These are phyloP conservation scores for Eclectus roratus DNA, from an alignment of 2,113 vertebrate species.

Conservation along the genomic window DNA sequence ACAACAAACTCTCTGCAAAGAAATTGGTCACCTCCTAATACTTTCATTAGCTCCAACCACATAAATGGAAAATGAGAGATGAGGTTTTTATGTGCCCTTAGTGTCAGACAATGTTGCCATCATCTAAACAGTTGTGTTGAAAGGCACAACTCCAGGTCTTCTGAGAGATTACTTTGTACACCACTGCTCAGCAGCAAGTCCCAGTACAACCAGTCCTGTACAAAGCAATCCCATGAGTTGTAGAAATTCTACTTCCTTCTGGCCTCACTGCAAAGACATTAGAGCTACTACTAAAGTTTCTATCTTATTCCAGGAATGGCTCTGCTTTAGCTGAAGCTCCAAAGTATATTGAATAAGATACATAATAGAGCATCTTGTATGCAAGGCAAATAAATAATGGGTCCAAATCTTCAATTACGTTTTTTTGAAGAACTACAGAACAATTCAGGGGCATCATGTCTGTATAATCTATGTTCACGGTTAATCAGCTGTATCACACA, in stretches of 20 bases:
- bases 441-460: neutral
- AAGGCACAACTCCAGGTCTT: neutral
- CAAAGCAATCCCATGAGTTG: accelerated
- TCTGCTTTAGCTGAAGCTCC: neutral
- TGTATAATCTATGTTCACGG: neutral
- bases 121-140: neutral
- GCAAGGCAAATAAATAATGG: neutral
- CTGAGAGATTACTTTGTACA: neutral
- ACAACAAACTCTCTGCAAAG: neutral
- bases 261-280: neutral
- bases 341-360: neutral
- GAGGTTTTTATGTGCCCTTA: neutral
- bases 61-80: neutral
- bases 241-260: neutral
- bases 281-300: neutral
- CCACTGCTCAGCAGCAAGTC: neutral
- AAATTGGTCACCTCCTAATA: neutral
- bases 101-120: neutral
- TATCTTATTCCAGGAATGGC: neutral
- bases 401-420: neutral
- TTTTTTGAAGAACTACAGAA: neutral
- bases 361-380: neutral
- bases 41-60: neutral
- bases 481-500: neutral
- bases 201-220: neutral